These are phyloP conservation scores for Opisthograptis luteolata DNA, from an alignment of 2,888 invertebrate genomes.

Conservation along the genomic window DNA sequence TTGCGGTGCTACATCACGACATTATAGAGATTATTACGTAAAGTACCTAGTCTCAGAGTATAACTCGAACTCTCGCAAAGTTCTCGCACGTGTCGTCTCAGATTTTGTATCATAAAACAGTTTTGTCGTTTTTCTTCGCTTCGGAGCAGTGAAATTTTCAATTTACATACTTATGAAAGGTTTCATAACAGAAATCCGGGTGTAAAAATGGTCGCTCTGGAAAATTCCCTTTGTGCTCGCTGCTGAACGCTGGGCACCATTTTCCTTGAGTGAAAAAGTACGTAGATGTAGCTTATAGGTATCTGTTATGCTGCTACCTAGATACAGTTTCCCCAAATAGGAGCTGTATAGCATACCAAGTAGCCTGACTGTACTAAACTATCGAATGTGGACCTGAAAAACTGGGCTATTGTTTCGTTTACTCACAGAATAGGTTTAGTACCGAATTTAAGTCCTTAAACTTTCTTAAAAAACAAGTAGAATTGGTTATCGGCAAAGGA, in stretches of 20 bases:
- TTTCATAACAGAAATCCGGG: constrained; percentile 59
- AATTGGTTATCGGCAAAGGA: background rate
- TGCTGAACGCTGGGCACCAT: constrained; percentile 38
- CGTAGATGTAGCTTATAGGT: constrained; percentile 24
- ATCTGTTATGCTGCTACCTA: constrained; percentile 10
- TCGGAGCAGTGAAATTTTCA: constrained; percentile 56
- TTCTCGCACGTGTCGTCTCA: constrained; percentile 44
- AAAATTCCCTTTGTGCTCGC: constrained; percentile 50
- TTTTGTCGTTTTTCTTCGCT: constrained; percentile 54
- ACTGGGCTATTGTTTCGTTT: no score
- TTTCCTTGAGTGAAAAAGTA: constrained; percentile 45
- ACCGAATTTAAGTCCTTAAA: no score
- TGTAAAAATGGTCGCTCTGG: constrained; percentile 52
- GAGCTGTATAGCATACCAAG: background rate
- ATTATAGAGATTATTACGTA: constrained; percentile 49
- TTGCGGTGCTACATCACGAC: constrained; percentile 50
- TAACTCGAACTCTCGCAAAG: constrained; percentile 50
- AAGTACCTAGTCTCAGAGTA: constrained; percentile 51
- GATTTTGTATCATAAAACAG: constrained; percentile 54
- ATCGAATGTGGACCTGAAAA: no score
- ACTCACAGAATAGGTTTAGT: no score
- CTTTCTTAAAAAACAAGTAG: no score
- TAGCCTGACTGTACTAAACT: background rate
- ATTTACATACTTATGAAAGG: constrained; percentile 69
- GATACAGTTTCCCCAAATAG: constrained; percentile 12